Evolutionary conservation across 1,140 invertebrate genomes (phyloP).

Genomic region (Nasonia vitripennis): DNA sequence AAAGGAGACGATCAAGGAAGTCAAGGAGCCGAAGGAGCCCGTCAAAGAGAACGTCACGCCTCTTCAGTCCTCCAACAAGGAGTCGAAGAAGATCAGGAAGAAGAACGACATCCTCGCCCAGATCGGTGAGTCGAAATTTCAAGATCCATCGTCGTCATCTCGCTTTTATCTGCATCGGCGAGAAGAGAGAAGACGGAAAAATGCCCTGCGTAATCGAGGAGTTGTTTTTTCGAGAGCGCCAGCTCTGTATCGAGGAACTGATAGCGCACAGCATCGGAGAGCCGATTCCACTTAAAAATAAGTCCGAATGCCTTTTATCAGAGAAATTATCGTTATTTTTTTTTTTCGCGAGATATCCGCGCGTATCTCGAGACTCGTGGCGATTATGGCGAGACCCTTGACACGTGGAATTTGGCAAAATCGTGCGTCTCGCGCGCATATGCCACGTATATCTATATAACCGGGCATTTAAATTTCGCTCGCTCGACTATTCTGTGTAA

Average conservation of each 20-base stretch:
- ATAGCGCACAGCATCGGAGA: conserved; percentile 6
- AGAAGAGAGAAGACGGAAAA: not conserved
- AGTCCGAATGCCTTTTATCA: conserved; percentile 43
- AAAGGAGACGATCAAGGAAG: conserved; percentile 66
- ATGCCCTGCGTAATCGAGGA: not conserved
- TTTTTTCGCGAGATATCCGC: conserved; percentile 7
- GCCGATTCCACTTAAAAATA: conserved; percentile 33
- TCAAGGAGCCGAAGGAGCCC: conserved; percentile 66
- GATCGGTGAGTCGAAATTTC: conserved; percentile 67
- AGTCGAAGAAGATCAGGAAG: conserved; percentile 76
- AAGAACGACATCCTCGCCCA: conserved; percentile 75
- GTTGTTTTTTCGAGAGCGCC: conserved; percentile 26
- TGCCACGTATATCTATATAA: not conserved
- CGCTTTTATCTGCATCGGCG: no score
- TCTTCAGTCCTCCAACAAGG: conserved; percentile 64
- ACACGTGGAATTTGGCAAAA: conserved; percentile 21
- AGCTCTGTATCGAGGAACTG: not conserved
- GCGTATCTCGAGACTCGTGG: not conserved
- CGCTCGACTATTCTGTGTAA: not conserved
- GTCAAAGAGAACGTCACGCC: conserved; percentile 50
- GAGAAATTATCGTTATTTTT: conserved; percentile 30
- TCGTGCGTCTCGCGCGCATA: not conserved
- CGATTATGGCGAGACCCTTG: conserved; percentile 12
- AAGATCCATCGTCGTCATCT: not conserved
- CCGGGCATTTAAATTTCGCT: not conserved